Percentiles rank a stretch among this genome's conserved stretches.
Conservation (phyloP, 2,888 invertebrate species). For the Seladonia tumulorum region DNA sequence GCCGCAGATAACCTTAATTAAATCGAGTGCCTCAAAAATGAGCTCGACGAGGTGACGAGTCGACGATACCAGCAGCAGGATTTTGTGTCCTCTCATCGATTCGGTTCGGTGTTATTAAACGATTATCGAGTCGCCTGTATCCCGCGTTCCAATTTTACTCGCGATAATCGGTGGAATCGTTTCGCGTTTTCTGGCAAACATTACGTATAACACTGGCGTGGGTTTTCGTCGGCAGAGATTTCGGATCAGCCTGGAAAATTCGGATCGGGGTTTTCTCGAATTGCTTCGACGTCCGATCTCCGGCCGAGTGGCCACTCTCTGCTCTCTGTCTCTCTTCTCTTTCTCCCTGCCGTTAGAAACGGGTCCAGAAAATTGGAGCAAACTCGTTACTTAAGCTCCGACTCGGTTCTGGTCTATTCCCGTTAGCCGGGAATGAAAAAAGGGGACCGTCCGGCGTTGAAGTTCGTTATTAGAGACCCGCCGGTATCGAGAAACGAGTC, state of each 20-base stretch:
- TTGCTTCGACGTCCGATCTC: neutral
- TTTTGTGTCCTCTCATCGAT: neutral
- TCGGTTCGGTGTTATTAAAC: neutral
- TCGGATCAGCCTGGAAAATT: neutral
- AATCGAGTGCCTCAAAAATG: slow-evolving; percentile 51
- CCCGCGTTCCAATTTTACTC: neutral
- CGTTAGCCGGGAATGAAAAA: slow-evolving; percentile 14
- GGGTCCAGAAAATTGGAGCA: slow-evolving; percentile 15
- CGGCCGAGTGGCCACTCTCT: neutral
- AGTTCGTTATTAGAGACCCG: slow-evolving; percentile 19
- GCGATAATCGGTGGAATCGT: neutral
- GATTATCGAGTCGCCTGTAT: neutral
- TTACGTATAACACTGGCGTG: neutral
- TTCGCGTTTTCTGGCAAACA: neutral
- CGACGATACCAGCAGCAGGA: slow-evolving; percentile 14
- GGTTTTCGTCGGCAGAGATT: neutral
- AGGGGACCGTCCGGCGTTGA: neutral
- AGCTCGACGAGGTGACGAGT: slow-evolving; percentile 19
- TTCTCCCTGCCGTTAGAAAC: neutral
- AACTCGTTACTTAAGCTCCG: slow-evolving; percentile 10
- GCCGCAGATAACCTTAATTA: slow-evolving; percentile 58
- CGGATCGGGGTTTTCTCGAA: neutral
- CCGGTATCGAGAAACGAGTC: slow-evolving; percentile 23
- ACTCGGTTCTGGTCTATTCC: neutral
- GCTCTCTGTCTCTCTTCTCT: neutral